Evolutionary conservation across 2,888 invertebrate species (phyloP), one percentile per base, ranked within the genome.

Genomic region (Clostera curtula): DNA sequence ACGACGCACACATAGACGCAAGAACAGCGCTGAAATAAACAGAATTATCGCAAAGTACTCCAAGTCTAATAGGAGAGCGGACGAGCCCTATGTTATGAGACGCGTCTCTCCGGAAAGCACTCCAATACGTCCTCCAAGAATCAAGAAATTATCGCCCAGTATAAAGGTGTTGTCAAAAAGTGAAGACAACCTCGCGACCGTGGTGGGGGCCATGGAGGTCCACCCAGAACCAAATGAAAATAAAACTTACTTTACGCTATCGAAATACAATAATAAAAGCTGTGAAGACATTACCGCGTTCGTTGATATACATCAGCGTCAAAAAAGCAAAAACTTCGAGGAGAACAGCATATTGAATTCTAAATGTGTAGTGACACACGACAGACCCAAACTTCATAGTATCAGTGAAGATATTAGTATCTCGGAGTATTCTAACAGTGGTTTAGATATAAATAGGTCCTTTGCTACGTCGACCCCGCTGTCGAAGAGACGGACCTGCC

Each of bases 11-110:
- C 73, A 82, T 64, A 67, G 77, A 55, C 80, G 83, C 59, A 83
- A 83, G 62, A 82, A 82, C 57, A 79, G 77, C 64, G 71, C 74
- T 58, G 83, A 84, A 76, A 76, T 85, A 63, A 83, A 83, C 57
- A 82, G 75, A 76, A 84, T 84, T 68, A 77, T 83, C 71, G 71
- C 82, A 63, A 85, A 84, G 66, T 84, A 84, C 63, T 83, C 84
- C 31, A 74, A 62, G 51, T 68, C 75, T 41, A 69, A 62, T 51
- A 72, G 67, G 63, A 69, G 74, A 59, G 44, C 75, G 57, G 70
- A 66, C 66, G 73, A 73, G 45, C 63, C 64, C 49, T 44, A 49
- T 39, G 44, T 38, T n/a, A 36, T 56, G 16, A 41, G 57, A 36
- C 61, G 57, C 16, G 54, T 53, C 37, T 37, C 41, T 41, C 47